Conservation (phyloP, 2,888 invertebrate species). For the Trissolcus brochymenae region DNA sequence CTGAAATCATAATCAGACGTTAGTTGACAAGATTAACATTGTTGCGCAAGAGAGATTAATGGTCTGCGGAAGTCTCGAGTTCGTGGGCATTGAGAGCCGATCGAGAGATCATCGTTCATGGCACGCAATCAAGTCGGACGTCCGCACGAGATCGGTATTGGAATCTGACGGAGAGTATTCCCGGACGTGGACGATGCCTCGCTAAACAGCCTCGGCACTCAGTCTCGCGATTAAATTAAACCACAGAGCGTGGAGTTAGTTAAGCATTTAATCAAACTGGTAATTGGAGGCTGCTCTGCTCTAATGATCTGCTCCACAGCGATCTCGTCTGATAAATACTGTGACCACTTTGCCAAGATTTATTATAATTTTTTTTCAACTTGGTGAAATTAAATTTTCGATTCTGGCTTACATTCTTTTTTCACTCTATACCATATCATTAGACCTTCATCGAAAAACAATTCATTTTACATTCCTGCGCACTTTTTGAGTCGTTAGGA, state of each 20-base stretch:
- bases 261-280: slow-evolving; percentile 76
- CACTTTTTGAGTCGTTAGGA: not conserved
- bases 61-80: slow-evolving; percentile 65
- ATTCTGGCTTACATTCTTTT: not conserved
- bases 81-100: slow-evolving; percentile 45
- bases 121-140: slow-evolving; percentile 68
- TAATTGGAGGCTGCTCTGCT: slow-evolving; percentile 74
- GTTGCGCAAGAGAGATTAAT: not conserved
- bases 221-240: slow-evolving; percentile 75
- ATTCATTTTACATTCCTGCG: too few relatives aligned
- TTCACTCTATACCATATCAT: too few relatives aligned
- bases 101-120: slow-evolving; percentile 68
- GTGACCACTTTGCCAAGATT: slow-evolving; percentile 36
- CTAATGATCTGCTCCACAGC: slow-evolving; percentile 70
- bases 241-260: slow-evolving; percentile 74
- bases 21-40: slow-evolving; percentile 8
- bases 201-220: slow-evolving; percentile 68
- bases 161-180: slow-evolving; percentile 65
- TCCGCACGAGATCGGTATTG: slow-evolving; percentile 59
- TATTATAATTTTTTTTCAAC: slow-evolving; percentile 13
- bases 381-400: slow-evolving; percentile 5
- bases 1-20: slow-evolving; percentile 60
- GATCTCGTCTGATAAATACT: slow-evolving; percentile 68
- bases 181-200: slow-evolving; percentile 60
- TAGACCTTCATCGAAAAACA: too few relatives aligned